Conservation (phyloP, 1,140 invertebrate genomes). For the Drosophila jambulina region DNA sequence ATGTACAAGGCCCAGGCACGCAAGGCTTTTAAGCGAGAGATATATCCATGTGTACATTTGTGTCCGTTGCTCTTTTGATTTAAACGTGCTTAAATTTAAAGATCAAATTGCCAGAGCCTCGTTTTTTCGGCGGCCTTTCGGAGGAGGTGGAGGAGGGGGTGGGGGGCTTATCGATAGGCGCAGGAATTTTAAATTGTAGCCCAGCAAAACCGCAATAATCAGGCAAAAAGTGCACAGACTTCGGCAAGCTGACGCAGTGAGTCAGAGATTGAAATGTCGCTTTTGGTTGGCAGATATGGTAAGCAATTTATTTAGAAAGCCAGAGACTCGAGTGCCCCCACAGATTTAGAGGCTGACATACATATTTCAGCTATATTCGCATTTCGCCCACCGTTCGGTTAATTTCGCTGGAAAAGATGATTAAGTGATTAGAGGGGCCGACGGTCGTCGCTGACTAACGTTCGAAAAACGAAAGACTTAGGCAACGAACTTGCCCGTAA, state of each 20-base stretch:
- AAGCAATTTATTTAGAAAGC: conserved; percentile 62
- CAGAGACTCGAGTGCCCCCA: conserved; percentile 38
- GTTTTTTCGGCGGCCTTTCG: conserved; percentile 47
- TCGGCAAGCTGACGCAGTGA: conserved; percentile 39
- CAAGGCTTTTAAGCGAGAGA: conserved; percentile 51
- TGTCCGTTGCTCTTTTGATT: conserved; percentile 74
- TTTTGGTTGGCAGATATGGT: conserved; percentile 65
- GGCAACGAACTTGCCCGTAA: conserved; percentile 73
- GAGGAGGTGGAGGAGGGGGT: conserved; percentile 21
- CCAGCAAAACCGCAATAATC: conserved; percentile 60
- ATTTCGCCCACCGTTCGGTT: conserved; percentile 42
- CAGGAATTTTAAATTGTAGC: conserved; percentile 74
- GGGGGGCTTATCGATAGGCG: conserved; percentile 38
- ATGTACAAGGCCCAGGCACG: conserved; percentile 56
- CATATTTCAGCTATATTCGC: conserved; percentile 41
- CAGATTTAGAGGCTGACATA: conserved; percentile 50
- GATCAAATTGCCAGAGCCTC: conserved; percentile 70
- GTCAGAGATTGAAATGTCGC: conserved; percentile 65
- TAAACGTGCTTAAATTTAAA: conserved; percentile 84
- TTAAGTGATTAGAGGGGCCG: conserved; percentile 46
- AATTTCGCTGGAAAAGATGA: conserved; percentile 56
- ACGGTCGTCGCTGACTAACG: conserved; percentile 2
- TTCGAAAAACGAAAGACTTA: conserved; percentile 69
- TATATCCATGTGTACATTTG: conserved; percentile 48
- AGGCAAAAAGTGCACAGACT: conserved; percentile 16